Conservation (phyloP, 2,113 vertebrate species). For the Zeus faber region DNA sequence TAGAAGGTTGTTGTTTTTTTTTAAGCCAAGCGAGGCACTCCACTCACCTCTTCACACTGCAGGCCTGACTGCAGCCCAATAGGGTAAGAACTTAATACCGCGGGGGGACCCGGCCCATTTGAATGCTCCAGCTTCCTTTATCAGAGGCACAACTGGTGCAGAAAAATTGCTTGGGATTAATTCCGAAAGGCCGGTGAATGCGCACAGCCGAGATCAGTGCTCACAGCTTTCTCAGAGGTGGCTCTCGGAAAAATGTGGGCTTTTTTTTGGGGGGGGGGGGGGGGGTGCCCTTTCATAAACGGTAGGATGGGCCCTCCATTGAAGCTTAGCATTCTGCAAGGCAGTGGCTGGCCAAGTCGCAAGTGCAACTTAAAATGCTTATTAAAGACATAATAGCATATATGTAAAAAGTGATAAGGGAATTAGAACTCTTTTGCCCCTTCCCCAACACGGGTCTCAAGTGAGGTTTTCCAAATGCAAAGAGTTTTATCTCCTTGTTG, state of each 20-base stretch:
- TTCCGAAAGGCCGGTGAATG: constrained; percentile 64
- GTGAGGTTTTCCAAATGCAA: constrained; percentile 31
- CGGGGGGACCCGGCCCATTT: constrained; percentile 66
- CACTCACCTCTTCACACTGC: constrained; percentile 42
- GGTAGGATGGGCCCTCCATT: constrained; percentile 49
- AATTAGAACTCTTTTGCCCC: constrained; percentile 54
- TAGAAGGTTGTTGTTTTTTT: constrained; percentile 19
- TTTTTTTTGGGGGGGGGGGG: constrained; percentile 27
- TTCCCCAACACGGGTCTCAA: constrained; percentile 28
- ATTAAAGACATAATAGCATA: constrained; percentile 70
- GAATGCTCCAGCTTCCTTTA: constrained; percentile 69
- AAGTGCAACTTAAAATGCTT: constrained; percentile 69
- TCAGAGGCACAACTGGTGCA: constrained; percentile 72
- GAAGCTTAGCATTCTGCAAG: constrained; percentile 49
- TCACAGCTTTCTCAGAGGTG: constrained; percentile 59
- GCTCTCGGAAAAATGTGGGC: constrained; percentile 49
- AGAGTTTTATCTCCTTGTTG: constrained; percentile 45
- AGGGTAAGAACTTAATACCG: constrained; percentile 71
- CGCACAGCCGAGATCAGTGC: constrained; percentile 69
- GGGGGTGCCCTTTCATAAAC: constrained; percentile 58
- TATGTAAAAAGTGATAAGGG: constrained; percentile 71
- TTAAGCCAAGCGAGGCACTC: constrained; percentile 34
- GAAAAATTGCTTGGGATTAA: constrained; percentile 76
- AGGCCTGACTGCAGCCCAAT: constrained; percentile 62
- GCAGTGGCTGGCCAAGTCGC: constrained; percentile 34